Base-by-base conservation (phyloP, 2,888 invertebrate species). In the Hirtodrosophila duncani region DNA sequence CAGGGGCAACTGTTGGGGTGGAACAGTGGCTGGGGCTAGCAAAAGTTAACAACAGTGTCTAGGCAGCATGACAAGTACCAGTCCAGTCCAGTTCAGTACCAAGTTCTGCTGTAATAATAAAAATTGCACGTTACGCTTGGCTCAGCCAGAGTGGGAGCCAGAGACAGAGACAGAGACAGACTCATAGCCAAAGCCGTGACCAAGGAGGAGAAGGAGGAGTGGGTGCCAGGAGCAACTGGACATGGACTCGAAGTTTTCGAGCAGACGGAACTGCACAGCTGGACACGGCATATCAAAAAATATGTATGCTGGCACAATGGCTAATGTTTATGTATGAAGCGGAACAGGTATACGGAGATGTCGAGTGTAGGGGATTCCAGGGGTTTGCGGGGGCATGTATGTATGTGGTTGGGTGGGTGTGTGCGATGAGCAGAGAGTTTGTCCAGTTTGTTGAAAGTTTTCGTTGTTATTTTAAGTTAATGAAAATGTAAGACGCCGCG, bases 221-320 rank as follows among this genome's bases (percentile, higher is more conserved):
- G 11, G 31, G 23, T n/a, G n/a, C n/a, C n/a, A n/a, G n/a, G n/a
- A n/a, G n/a, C 13, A 29, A 8, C 29, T 8, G 14, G 14, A 36
- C 3, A 3, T 14, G 14, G 33, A 33, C 18, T 9, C 3, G 18
- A 4, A 17, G 17, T n/a, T n/a, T n/a, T n/a, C 3, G 16, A 36
- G 21, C 10, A 18, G n/a, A 18, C 8, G 42, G 14, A 39, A 33
- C 26, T 39, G 42, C 45, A 55, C 63, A 62, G 70, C 70, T 70
- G 78, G 70, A 72, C 78, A 59, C 37, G 70, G 66, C 74, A 77
- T 77, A 74, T 71, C 69, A 71, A 67, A 68, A 77, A 71, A 70
- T 72, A 68, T 72, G 51, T 60, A 59, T 60, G 45, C 55, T 38
- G 34, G 48, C 42, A 33, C 33, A 33, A 44, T 44, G 36, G 30